Evolutionary conservation across 2,888 invertebrate genomes (phyloP).

Genomic region (Drosophila acutilabella): DNA sequence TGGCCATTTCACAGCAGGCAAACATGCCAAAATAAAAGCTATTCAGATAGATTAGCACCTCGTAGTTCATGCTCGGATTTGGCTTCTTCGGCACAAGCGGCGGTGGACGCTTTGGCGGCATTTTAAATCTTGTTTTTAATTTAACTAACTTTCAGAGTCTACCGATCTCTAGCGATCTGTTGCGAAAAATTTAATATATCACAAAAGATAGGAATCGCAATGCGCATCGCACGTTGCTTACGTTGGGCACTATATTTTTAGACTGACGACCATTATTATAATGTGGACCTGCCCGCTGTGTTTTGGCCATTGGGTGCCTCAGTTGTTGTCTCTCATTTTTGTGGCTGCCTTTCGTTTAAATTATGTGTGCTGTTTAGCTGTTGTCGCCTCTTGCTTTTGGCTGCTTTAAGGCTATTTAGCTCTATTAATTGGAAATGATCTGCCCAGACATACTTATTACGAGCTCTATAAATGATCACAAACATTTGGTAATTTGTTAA

Average conservation of each 20-base stretch:
- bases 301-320: constrained; percentile 46
- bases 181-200: constrained; percentile 12
- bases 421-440: constrained; percentile 35
- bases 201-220: constrained; percentile 33
- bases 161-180: background rate
- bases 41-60: constrained; percentile 93
- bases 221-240: constrained; percentile 48
- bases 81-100: constrained; percentile 86
- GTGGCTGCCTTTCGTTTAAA: constrained; percentile 47
- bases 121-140: constrained; percentile 28
- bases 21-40: constrained; percentile 95
- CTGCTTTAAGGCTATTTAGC: constrained; percentile 12
- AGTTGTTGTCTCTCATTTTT: constrained; percentile 42
- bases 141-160: background rate
- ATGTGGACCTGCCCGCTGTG: constrained; percentile 56
- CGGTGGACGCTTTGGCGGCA: constrained; percentile 80
- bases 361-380: constrained; percentile 63
- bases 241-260: constrained; percentile 81
- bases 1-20: constrained; percentile 92
- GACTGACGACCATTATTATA: constrained; percentile 82
- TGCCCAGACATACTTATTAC: constrained; percentile 14
- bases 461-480: no score
- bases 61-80: constrained; percentile 92
- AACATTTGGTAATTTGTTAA: no score
- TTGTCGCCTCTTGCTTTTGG: constrained; percentile 60